Evolutionary conservation across 2,888 invertebrate species (phyloP).

Genomic region (Xanthorhoe spadicearia): DNA sequence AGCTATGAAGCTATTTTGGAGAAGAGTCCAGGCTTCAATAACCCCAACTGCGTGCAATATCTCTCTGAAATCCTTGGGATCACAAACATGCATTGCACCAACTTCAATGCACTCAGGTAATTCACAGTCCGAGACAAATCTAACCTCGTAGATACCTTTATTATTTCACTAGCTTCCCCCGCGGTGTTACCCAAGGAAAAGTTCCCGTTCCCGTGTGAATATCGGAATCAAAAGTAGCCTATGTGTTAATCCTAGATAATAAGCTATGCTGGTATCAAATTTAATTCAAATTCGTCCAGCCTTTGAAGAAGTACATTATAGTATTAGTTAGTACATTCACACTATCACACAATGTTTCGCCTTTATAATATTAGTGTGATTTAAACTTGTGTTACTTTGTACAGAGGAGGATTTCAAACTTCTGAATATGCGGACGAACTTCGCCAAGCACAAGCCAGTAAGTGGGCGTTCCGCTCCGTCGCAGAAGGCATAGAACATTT

Average conservation of each 20-base stretch:
- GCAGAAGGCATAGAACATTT: slow-evolving; percentile 98
- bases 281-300: too few relatives aligned
- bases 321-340: too few relatives aligned
- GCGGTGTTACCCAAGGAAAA: too few relatives aligned
- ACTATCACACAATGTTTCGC: too few relatives aligned
- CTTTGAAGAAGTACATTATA: too few relatives aligned
- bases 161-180: too few relatives aligned
- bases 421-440: slow-evolving; percentile 93
- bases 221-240: too few relatives aligned
- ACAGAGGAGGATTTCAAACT: slow-evolving; percentile 90
- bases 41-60: slow-evolving; percentile 94
- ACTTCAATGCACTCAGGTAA: slow-evolving; percentile 89
- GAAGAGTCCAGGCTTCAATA: slow-evolving; percentile 94
- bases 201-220: too few relatives aligned
- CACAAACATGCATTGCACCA: slow-evolving; percentile 87
- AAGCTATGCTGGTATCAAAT: too few relatives aligned
- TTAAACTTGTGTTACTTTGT: slow-evolving; percentile 25
- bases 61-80: slow-evolving; percentile 91
- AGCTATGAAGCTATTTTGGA: slow-evolving; percentile 92
- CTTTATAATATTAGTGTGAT: too few relatives aligned
- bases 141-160: neutral
- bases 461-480: slow-evolving; percentile 96
- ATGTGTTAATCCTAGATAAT: too few relatives aligned
- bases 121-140: slow-evolving; percentile 7
- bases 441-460: slow-evolving; percentile 95